Conservation (phyloP, 2,797 vertebrate genomes). For the Argyrosomus regius region DNA sequence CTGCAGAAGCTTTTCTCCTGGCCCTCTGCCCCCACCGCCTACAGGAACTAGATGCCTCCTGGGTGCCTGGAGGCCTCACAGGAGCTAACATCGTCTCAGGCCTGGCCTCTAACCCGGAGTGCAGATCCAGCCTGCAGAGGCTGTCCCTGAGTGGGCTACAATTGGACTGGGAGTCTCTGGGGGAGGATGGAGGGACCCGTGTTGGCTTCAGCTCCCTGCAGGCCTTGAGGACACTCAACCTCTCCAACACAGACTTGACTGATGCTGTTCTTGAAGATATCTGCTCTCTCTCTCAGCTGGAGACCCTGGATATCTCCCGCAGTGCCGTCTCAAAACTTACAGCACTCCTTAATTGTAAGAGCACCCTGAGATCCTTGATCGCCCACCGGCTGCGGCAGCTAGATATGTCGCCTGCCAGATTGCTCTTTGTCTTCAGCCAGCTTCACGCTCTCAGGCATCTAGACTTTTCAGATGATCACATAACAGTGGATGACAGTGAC, state of each 20-base stretch:
- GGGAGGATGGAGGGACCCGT: constrained; percentile 82
- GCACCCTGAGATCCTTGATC: constrained; percentile 89
- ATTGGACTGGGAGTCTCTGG: constrained; percentile 83
- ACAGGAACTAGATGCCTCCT: constrained; percentile 93
- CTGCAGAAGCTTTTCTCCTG: constrained; percentile 90
- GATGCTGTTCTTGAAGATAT: constrained; percentile 91
- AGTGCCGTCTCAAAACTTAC: constrained; percentile 91
- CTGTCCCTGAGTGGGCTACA: constrained; percentile 90
- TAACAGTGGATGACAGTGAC: constrained; percentile 84
- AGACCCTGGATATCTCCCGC: constrained; percentile 95
- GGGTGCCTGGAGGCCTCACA: constrained; percentile 89
- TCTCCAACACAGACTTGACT: constrained; percentile 92
- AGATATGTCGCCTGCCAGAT: constrained; percentile 90
- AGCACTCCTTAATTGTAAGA: constrained; percentile 89
- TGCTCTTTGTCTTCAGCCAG: constrained; percentile 87
- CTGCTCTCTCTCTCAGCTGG: constrained; percentile 90
- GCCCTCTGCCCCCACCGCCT: constrained; percentile 94
- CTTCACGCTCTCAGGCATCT: constrained; percentile 89
- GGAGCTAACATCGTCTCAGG: constrained; percentile 91
- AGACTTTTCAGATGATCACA: constrained; percentile 95
- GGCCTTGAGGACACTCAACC: constrained; percentile 88
- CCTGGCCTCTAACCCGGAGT: constrained; percentile 90
- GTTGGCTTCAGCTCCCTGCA: constrained; percentile 89
- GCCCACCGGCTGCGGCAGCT: constrained; percentile 91
- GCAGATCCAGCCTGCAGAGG: constrained; percentile 90